Conservation (phyloP, 2,888 invertebrate species). For the Agelastica alni region DNA sequence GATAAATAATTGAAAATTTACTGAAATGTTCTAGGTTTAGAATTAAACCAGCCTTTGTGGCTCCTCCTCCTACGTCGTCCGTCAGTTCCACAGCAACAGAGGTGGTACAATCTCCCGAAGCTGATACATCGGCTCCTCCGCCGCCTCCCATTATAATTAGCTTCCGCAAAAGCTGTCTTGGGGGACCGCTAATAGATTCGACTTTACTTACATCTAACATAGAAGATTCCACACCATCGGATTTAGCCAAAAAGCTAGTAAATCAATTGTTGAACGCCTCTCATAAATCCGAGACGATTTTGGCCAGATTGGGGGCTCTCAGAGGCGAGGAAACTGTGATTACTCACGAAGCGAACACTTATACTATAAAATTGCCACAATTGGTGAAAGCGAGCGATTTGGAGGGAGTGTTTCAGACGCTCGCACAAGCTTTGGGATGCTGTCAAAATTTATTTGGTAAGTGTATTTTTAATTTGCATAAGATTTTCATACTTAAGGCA, state of each 20-base stretch:
- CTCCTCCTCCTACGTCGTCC: slow-evolving; percentile 35
- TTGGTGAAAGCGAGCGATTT: slow-evolving; percentile 54
- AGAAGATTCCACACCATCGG: slow-evolving; percentile 57
- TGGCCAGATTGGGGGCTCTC: slow-evolving; percentile 43
- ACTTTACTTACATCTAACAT: slow-evolving; percentile 57
- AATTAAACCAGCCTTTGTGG: slow-evolving; percentile 54
- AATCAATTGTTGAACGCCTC: slow-evolving; percentile 49
- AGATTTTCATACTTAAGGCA: no score
- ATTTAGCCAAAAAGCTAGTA: slow-evolving; percentile 54
- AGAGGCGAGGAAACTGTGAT: slow-evolving; percentile 54
- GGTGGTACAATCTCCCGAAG: slow-evolving; percentile 52
- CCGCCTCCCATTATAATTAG: slow-evolving; percentile 61
- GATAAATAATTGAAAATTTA: no score
- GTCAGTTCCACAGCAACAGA: slow-evolving; percentile 44
- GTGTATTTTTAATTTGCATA: slow-evolving; percentile 26
- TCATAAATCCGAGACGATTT: slow-evolving; percentile 51
- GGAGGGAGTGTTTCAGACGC: slow-evolving; percentile 60
- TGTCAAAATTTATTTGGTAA: slow-evolving; percentile 63
- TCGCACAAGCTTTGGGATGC: slow-evolving; percentile 61
- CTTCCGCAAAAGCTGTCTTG: slow-evolving; percentile 59
- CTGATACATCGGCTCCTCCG: slow-evolving; percentile 57
- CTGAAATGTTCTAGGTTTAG: slow-evolving; percentile 60
- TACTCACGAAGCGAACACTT: slow-evolving; percentile 56
- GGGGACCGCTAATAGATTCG: slow-evolving; percentile 60
- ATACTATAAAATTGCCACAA: slow-evolving; percentile 63